These are phyloP conservation scores for Sarcophaga variegata DNA, from an alignment of 2,888 invertebrate species.

Conservation along the genomic window DNA sequence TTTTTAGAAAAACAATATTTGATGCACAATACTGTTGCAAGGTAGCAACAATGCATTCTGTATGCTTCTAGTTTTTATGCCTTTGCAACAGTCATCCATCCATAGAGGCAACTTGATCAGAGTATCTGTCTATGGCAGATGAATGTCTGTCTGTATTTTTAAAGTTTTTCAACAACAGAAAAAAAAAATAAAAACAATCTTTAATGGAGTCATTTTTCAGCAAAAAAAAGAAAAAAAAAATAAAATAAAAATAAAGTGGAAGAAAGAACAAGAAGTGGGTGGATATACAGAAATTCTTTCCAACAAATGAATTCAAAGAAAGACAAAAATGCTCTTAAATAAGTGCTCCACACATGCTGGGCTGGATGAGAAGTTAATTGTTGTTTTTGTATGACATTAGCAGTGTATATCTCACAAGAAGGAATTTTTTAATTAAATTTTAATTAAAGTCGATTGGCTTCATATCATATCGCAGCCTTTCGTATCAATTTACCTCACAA, in stretches of 20 bases:
- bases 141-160: neutral
- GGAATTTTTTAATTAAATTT: no score
- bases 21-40: constrained; percentile 9
- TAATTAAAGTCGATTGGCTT: no score
- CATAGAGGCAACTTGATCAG: neutral
- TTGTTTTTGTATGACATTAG: no score
- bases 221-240: neutral
- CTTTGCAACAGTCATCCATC: constrained; percentile 1
- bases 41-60: neutral
- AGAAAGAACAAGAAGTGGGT: neutral
- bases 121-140: neutral
- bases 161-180: neutral
- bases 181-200: neutral
- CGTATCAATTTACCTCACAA: no score
- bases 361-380: no score
- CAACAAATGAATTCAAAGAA: no score
- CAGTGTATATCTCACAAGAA: no score
- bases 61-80: neutral
- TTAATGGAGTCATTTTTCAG: constrained; percentile 9
- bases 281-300: no score
- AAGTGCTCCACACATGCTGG: no score
- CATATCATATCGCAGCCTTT: no score
- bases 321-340: no score
- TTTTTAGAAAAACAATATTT: constrained; percentile 1
- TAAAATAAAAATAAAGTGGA: neutral